Conservation (phyloP, 2,888 invertebrate species). For the Drosophila pegasa region DNA sequence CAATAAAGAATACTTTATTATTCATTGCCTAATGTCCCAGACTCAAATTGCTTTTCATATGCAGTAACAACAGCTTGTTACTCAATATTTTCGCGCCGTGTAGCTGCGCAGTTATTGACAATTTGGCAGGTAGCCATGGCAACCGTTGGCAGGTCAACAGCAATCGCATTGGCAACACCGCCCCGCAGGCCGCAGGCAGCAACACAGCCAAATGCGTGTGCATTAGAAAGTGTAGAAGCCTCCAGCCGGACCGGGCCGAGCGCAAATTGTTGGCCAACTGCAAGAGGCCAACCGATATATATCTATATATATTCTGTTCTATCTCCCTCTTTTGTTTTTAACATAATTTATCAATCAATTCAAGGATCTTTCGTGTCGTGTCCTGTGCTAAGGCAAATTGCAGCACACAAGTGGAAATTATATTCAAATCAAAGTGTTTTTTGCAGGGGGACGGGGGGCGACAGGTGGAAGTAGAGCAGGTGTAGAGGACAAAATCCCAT, state of each 20-base stretch:
- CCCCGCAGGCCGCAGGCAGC: constrained; percentile 29
- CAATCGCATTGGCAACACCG: constrained; percentile 21
- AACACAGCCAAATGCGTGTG: constrained; percentile 24
- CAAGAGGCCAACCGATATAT: constrained; percentile 21
- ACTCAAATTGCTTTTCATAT: not conserved
- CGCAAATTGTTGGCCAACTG: constrained; percentile 34
- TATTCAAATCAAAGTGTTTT: constrained; percentile 53
- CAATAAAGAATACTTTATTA: not conserved
- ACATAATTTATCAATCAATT: constrained; percentile 65
- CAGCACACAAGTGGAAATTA: constrained; percentile 46
- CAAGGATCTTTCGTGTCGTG: constrained; percentile 51
- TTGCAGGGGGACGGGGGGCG: not conserved
- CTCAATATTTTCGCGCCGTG: constrained; percentile 37
- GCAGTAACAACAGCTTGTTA: not conserved
- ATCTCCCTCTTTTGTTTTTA: constrained; percentile 2
- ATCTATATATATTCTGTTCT: constrained; percentile 11
- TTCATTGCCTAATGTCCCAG: not conserved
- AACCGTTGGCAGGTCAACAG: constrained; percentile 75
- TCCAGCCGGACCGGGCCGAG: constrained; percentile 24
- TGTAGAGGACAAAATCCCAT: constrained; percentile 69
- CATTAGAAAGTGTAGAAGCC: constrained; percentile 29
- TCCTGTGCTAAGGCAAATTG: constrained; percentile 37
- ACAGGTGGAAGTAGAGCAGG: constrained; percentile 5
- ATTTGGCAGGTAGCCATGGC: constrained; percentile 75
- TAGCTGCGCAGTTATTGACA: constrained; percentile 68